A percentile compares a stretch with the other conserved stretches of the same genome.
Conservation (phyloP, 2,888 invertebrate species). For the Melipona bicolor region DNA sequence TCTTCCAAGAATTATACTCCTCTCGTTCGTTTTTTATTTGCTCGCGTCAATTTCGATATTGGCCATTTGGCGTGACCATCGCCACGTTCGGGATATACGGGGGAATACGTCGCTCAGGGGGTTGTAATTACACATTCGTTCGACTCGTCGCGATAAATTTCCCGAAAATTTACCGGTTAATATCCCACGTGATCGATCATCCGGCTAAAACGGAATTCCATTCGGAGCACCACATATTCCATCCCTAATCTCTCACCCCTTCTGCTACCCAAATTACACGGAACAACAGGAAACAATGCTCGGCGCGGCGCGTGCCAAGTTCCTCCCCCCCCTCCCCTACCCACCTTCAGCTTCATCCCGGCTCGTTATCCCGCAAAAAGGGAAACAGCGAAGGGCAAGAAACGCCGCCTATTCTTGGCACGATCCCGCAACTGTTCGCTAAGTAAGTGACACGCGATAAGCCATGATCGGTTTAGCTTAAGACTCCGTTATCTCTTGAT, state of each 20-base stretch:
- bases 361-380: constrained; percentile 10
- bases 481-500: constrained; percentile 50
- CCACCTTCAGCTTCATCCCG: neutral
- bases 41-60: neutral
- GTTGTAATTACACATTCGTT: neutral
- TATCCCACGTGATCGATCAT: neutral
- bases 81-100: too few species aligned
- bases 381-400: constrained; percentile 9
- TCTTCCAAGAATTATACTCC: neutral
- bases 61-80: too few species aligned
- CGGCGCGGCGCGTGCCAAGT: constrained; percentile 13
- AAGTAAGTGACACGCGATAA: constrained; percentile 56
- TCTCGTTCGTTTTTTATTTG: too few species aligned
- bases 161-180: too few species aligned
- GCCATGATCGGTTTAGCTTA: constrained; percentile 53
- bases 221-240: neutral
- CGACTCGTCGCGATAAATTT: too few species aligned
- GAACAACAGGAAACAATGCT: constrained; percentile 1
- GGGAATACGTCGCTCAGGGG: too few species aligned
- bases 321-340: too few species aligned
- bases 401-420: constrained; percentile 28
- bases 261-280: neutral
- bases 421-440: constrained; percentile 23
- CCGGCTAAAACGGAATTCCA: neutral
- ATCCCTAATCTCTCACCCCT: neutral